A percentile compares a stretch with the other conserved stretches of the same genome.
phyloP scores from a whole-genome alignment of 2,888 invertebrate species.

The Loripinus fragilis region DNA sequence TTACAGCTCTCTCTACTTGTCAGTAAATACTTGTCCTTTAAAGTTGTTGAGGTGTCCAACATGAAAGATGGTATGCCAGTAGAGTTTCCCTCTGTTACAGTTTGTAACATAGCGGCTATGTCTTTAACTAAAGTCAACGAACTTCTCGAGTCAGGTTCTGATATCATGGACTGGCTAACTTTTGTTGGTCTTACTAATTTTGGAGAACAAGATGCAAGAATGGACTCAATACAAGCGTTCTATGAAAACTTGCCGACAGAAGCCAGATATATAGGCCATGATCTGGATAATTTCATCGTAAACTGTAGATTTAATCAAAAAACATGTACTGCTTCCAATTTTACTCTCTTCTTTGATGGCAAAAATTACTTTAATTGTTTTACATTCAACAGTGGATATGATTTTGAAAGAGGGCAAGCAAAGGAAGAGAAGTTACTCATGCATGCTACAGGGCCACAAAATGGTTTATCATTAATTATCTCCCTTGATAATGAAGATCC shows the following conservation, averaged over 20 bases:
- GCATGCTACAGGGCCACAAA: slow-evolving; percentile 79
- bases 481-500: slow-evolving; percentile 79
- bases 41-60: slow-evolving; percentile 77
- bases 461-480: slow-evolving; percentile 78
- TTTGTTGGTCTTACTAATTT: slow-evolving; percentile 65
- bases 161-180: slow-evolving; percentile 67
- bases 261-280: slow-evolving; percentile 72
- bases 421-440: slow-evolving; percentile 67
- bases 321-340: slow-evolving; percentile 70
- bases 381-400: slow-evolving; percentile 77
- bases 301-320: slow-evolving; percentile 76
- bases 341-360: slow-evolving; percentile 75
- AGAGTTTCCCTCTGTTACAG: slow-evolving; percentile 78
- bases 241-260: slow-evolving; percentile 78
- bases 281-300: slow-evolving; percentile 74
- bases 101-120: slow-evolving; percentile 79
- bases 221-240: slow-evolving; percentile 75
- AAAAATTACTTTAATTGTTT: slow-evolving; percentile 80
- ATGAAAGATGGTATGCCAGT: slow-evolving; percentile 79
- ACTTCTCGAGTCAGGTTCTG: slow-evolving; percentile 48
- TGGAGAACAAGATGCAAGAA: slow-evolving; percentile 65
- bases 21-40: slow-evolving; percentile 74
- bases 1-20: slow-evolving; percentile 78
- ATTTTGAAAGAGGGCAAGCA: slow-evolving; percentile 40
- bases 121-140: slow-evolving; percentile 72